Conservation (phyloP, 2,113 vertebrate species). For the Ceyx margarethae region DNA sequence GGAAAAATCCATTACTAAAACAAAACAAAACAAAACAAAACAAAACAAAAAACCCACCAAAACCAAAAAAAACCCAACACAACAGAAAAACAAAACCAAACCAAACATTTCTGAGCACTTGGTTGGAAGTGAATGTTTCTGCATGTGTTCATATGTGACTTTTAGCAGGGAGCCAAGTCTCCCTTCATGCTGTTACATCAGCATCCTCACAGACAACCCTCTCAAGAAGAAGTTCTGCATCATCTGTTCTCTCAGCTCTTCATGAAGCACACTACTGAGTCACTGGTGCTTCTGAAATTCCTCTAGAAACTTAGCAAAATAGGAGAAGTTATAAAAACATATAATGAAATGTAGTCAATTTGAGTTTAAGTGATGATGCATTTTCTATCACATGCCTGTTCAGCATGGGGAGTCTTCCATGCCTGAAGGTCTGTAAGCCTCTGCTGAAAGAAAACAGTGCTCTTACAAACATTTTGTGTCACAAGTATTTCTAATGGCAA, state of each 20-base stretch:
- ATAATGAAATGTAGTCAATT: neutral
- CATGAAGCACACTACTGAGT: neutral
- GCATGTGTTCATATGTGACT: neutral
- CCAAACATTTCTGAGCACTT: neutral
- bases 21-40: rapidly evolving
- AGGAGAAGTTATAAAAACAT: neutral
- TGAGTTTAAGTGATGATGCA: neutral
- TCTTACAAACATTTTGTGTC: neutral
- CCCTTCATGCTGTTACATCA: neutral
- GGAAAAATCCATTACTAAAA: neutral
- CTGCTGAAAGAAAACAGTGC: neutral
- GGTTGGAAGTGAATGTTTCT: neutral
- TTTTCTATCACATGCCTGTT: neutral
- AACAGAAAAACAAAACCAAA: neutral
- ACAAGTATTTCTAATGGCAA: neutral
- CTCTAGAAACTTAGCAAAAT: neutral
- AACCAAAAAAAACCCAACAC: too few relatives aligned
- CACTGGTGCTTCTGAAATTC: neutral
- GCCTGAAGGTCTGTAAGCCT: neutral
- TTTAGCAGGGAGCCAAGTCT: neutral
- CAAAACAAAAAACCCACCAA: neutral
- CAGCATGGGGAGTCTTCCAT: neutral
- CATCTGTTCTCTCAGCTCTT: neutral
- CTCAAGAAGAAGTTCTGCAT: neutral
- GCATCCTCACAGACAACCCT: neutral